Evolutionary conservation across 2,797 vertebrate genomes (phyloP).

Genomic region (Danio kyathit): DNA sequence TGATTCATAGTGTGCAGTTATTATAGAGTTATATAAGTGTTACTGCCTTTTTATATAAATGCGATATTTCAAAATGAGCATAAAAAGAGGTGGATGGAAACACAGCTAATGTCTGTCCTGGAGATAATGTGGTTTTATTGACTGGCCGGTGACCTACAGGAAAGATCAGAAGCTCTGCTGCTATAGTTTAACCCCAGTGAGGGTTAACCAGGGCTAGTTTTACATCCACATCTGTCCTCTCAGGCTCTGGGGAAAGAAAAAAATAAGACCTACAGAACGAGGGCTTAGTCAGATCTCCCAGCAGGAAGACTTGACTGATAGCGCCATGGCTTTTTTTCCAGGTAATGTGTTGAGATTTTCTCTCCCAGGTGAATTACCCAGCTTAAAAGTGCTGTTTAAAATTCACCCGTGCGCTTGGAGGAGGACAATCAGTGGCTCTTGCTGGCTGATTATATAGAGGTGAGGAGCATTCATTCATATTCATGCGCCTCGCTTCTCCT

Average conservation of each 20-base stretch:
- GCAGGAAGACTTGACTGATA: slow-evolving; percentile 67
- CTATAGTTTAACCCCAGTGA: slow-evolving; percentile 71
- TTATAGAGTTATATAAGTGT: no score
- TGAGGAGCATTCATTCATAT: slow-evolving; percentile 75
- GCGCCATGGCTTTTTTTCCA: slow-evolving; percentile 67
- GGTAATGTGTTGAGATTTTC: slow-evolving; percentile 63
- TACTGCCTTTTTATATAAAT: no score
- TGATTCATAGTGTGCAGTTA: no score
- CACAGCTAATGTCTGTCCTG: slow-evolving; percentile 25
- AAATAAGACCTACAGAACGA: slow-evolving; percentile 44
- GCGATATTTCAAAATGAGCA: no score
- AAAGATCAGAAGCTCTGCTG: slow-evolving; percentile 68
- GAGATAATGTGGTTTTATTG: slow-evolving; percentile 67
- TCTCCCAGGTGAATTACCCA: slow-evolving; percentile 77
- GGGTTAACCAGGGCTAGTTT: slow-evolving; percentile 72
- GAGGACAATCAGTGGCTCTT: slow-evolving; percentile 79
- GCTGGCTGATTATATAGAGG: slow-evolving; percentile 78
- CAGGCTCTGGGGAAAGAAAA: slow-evolving; percentile 57
- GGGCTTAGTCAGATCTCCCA: slow-evolving; percentile 77
- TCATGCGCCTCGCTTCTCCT: slow-evolving; percentile 68
- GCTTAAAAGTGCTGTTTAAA: slow-evolving; percentile 77
- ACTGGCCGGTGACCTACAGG: slow-evolving; percentile 68
- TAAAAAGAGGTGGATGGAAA: no score
- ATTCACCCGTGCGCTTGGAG: slow-evolving; percentile 70
- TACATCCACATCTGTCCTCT: slow-evolving; percentile 78